Evolutionary conservation across 2,797 vertebrate species (phyloP).

Genomic region (Bradypodion pumilum): DNA sequence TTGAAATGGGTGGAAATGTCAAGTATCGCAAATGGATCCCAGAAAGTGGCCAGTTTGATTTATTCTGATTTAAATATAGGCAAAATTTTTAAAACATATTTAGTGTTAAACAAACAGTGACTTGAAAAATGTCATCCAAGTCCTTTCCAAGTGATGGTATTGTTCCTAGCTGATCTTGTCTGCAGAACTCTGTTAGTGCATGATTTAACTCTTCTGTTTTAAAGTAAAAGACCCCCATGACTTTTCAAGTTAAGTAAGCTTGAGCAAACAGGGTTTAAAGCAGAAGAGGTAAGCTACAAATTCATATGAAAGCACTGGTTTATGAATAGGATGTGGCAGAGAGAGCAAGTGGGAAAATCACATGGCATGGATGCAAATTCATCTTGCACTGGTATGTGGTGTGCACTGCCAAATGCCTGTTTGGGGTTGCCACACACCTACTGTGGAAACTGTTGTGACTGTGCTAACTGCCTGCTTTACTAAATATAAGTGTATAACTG

Average conservation of each 20-base stretch:
- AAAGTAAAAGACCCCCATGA: not conserved
- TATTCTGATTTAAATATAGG: too few species aligned
- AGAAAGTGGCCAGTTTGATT: not conserved
- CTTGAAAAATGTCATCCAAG: not conserved
- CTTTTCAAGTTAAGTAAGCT: not conserved
- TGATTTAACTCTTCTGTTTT: not conserved
- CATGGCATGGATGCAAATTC: not conserved
- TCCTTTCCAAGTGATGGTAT: not conserved
- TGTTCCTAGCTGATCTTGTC: not conserved
- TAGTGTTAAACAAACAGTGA: not conserved
- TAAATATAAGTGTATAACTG: not conserved
- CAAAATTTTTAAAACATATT: not conserved
- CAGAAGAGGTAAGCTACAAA: not conserved
- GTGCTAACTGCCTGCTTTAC: not conserved
- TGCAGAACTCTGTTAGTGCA: not conserved
- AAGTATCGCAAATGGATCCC: not conserved
- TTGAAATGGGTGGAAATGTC: not conserved
- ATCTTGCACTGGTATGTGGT: not conserved
- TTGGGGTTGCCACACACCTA: not conserved
- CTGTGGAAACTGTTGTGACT: not conserved
- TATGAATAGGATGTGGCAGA: not conserved
- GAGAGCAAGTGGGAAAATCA: not conserved
- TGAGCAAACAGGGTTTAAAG: not conserved
- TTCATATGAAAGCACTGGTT: not conserved
- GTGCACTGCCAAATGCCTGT: not conserved